Evolutionary conservation across 1,140 invertebrate genomes (phyloP), one percentile per base, ranked within the genome.

Genomic region (Sycophaga agraensis): DNA sequence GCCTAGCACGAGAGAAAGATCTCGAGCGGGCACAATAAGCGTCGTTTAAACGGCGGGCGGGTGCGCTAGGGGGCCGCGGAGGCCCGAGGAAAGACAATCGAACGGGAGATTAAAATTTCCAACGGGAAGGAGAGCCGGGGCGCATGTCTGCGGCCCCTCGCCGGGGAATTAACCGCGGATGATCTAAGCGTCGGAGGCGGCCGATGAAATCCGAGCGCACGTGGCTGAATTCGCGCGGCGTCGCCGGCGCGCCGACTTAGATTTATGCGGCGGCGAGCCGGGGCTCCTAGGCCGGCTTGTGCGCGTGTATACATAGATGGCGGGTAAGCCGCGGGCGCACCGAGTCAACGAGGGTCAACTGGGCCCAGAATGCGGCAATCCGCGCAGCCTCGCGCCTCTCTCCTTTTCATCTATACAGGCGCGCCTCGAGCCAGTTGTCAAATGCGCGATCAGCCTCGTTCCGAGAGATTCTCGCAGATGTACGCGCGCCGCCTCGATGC

Each of bases 331-430:
- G 72, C 77, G 68, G 71, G 26, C n/a, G n/a, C 17, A 66, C 67
- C 66, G 66, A 80, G 79, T 81, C 74, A 81, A 81, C 78, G 64
- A 70, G 77, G 79, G 78, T 81, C 72, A 81, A 81, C 76, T 79
- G 71, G 75, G 65, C 71, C 74, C 75, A 80, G 78, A 81, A 80
- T 80, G 78, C 78, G 77, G n/a, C n/a, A 77, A 5, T 5, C 35
- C 9, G 16, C 35, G 35, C 2, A 11, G 3, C 35, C 35, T 39
- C 5, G n/a, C 35, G 9, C 16, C 35, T n/a, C 35, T 11, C 4
- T n/a, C 5, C 5, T 5, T n/a, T 3, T 39, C 35, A 14, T 14
- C 35, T 11, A n/a, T n/a, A n/a, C 35, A n/a, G 12, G 35, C 35
- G 16, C 53, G 46, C 57, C 54, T 40, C 67, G 61, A 63, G 11